Evolutionary conservation across 2,888 invertebrate species (phyloP).

Genomic region (Trichogramma dendrolimi): DNA sequence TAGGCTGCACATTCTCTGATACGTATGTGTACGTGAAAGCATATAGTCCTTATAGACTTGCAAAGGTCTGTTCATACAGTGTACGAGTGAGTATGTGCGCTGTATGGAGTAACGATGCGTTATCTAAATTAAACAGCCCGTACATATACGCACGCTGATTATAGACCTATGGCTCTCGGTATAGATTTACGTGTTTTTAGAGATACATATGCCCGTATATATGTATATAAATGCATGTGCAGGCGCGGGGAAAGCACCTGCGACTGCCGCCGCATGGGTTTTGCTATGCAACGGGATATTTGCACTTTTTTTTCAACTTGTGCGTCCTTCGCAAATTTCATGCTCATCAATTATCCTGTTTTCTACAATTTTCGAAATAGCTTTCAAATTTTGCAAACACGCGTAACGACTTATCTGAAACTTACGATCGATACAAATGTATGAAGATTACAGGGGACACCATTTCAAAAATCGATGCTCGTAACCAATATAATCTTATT

Average conservation of each 20-base stretch:
- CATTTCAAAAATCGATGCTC: too few species aligned
- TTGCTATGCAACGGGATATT: too few species aligned
- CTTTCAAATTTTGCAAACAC: too few species aligned
- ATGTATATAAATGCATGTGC: neutral
- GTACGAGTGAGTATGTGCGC: conserved; percentile 23
- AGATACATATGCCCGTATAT: neutral
- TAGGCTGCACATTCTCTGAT: neutral
- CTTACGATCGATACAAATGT: too few species aligned
- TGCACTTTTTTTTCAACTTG: too few species aligned
- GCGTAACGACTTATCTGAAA: too few species aligned
- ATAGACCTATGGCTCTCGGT: conserved; percentile 14
- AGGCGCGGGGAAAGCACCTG: conserved; percentile 1
- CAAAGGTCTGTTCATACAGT: neutral
- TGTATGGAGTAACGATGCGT: conserved; percentile 39
- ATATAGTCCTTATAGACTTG: neutral
- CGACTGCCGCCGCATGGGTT: neutral
- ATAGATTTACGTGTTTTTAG: neutral
- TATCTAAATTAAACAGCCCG: conserved; percentile 40
- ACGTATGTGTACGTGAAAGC: neutral
- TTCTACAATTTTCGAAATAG: too few species aligned
- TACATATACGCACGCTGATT: conserved; percentile 30
- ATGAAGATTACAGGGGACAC: too few species aligned
- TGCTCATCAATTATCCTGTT: too few species aligned
- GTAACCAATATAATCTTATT: too few species aligned
- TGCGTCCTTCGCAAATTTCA: too few species aligned